Evolutionary conservation across 1,140 invertebrate species (phyloP).

Genomic region (Subanguina moxae): DNA sequence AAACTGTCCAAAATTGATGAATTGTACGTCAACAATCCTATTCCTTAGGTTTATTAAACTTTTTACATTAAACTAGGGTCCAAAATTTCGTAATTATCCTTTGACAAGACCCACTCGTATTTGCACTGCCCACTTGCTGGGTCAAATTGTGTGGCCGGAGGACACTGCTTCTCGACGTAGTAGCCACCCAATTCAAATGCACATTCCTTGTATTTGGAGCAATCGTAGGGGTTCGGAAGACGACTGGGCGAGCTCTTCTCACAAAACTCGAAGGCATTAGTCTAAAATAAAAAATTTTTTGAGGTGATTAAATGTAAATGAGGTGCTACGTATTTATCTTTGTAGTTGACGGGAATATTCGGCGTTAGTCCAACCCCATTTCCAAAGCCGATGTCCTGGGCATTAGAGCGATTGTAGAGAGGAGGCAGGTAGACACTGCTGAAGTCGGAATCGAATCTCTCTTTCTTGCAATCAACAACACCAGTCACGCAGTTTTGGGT

Average conservation of each 20-base stretch:
- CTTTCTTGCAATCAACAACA: neutral
- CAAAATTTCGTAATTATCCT: neutral
- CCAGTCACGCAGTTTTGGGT: neutral
- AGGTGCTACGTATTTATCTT: neutral
- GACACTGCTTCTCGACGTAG: slow-evolving; percentile 26
- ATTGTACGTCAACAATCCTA: too few species aligned
- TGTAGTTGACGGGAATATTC: neutral
- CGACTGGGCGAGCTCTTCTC: slow-evolving; percentile 13
- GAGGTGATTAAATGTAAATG: neutral
- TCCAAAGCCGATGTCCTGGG: neutral
- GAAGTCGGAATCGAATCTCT: neutral
- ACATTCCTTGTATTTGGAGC: slow-evolving; percentile 26
- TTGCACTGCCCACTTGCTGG: slow-evolving; percentile 11
- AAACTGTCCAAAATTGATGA: too few species aligned
- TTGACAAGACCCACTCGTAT: slow-evolving; percentile 20
- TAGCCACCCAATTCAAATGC: slow-evolving; percentile 16
- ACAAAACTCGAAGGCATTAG: slow-evolving; percentile 14
- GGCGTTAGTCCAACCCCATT: neutral
- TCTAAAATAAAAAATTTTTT: slow-evolving; percentile 11
- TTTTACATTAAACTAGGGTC: too few species aligned
- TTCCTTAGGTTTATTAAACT: too few species aligned
- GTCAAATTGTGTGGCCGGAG: slow-evolving; percentile 21
- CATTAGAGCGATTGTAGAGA: neutral
- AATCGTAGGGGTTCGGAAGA: slow-evolving; percentile 17
- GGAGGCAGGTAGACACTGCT: slow-evolving; percentile 2